Percentiles rank a stretch among this genome's conserved stretches.
Evolutionary conservation across 2,888 invertebrate genomes (phyloP).

Genomic region (Tholera decimalis): DNA sequence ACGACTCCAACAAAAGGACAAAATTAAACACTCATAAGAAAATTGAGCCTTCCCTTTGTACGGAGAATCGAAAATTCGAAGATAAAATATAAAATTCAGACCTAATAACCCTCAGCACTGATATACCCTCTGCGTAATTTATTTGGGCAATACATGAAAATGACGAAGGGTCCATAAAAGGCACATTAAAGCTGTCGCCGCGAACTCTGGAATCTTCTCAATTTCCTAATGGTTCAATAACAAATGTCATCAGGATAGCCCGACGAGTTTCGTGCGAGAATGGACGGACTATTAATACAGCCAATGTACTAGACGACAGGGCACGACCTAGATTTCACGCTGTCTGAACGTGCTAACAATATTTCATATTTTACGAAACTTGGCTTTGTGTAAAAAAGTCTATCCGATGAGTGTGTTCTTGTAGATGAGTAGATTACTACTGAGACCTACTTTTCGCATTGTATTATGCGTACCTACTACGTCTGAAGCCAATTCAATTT

Average conservation of each 20-base stretch:
- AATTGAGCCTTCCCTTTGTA: constrained; percentile 35
- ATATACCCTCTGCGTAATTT: constrained; percentile 55
- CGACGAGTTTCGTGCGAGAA: constrained; percentile 65
- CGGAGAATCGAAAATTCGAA: constrained; percentile 29
- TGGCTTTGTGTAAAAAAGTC: constrained; percentile 26
- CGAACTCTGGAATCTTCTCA: constrained; percentile 76
- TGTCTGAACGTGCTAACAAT: constrained; percentile 64
- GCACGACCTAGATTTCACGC: constrained; percentile 69
- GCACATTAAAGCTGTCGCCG: constrained; percentile 70
- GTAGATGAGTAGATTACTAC: constrained; percentile 17
- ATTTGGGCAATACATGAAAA: constrained; percentile 69
- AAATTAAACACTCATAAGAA: constrained; percentile 48
- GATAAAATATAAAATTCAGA: constrained; percentile 51
- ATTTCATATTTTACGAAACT: constrained; percentile 64
- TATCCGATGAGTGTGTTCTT: constrained; percentile 33
- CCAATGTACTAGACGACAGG: constrained; percentile 67
- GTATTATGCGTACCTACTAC: constrained; percentile 13
- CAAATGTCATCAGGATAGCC: constrained; percentile 69
- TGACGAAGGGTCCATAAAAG: constrained; percentile 79
- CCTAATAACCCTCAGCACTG: constrained; percentile 50
- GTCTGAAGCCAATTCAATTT: constrained; percentile 13
- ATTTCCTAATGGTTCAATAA: constrained; percentile 79
- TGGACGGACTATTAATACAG: constrained; percentile 69
- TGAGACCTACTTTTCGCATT: constrained; percentile 34
- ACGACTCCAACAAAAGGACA: constrained; percentile 34